A percentile compares a stretch with the other conserved stretches of the same genome.
phyloP scores from a whole-genome alignment of 2,113 vertebrate genomes.

The Nothoprocta pentlandii region DNA sequence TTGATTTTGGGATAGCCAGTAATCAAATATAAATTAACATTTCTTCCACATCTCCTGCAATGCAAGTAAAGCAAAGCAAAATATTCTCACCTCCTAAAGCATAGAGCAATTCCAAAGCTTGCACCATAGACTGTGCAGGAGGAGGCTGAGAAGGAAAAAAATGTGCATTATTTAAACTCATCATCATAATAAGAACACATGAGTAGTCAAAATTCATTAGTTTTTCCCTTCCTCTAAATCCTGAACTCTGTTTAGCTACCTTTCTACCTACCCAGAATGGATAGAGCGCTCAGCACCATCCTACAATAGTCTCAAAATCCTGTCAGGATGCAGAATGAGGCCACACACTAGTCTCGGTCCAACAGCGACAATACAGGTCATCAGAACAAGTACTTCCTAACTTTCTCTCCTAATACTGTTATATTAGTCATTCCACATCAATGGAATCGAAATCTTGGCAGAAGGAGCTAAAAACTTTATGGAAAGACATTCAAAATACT shows the following conservation, averaged over 20 bases:
- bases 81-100: constrained; percentile 91
- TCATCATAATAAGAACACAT: fast-evolving
- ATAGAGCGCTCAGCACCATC: background rate
- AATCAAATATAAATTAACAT: background rate
- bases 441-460: background rate
- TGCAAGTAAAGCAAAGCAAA: background rate
- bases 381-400: background rate
- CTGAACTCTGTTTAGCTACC: background rate
- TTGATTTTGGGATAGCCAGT: background rate
- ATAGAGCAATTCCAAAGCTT: constrained; percentile 95
- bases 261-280: background rate
- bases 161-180: background rate
- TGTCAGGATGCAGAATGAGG: background rate
- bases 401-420: background rate
- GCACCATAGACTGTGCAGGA: constrained; percentile 98
- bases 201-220: background rate
- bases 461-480: background rate
- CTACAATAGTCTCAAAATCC: background rate
- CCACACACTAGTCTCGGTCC: background rate
- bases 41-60: background rate
- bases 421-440: background rate
- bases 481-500: background rate
- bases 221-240: background rate
- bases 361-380: background rate
- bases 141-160: constrained; percentile 85